Evolutionary conservation across 2,797 vertebrate genomes (phyloP), one percentile per base, ranked within the genome.

Genomic region (Leuciscus waleckii): DNA sequence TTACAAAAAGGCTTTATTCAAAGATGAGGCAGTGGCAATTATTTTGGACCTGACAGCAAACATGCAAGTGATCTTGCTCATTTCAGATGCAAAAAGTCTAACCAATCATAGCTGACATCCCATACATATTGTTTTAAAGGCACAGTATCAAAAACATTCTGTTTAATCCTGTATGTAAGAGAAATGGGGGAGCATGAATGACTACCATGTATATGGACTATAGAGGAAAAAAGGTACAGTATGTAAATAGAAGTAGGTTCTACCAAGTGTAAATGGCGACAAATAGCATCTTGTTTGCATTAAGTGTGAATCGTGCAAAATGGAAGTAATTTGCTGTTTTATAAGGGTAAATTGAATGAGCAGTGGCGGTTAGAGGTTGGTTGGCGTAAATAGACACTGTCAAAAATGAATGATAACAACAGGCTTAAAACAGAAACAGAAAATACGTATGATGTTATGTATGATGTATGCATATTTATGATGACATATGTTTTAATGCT

Each of bases 401-500:
- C 75, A 39, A 41, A 78, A 61, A 78, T 26, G 26, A 78, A 41
- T 58, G 74, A 58, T 58, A 61, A 61, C 21, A 77, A 29, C 16
- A 32, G 17, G 46, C 46, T 56, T 61, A 81, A 39, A 81, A 32
- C 13, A 16, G 14, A 65, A 49, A 35, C 29, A 37, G 5, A 67
- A 46, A 37, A 51, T 46, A 46, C 1, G 21, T 65, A 63, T 32
- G 8, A 65, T 67, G 39, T 67, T 21, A 56, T 23, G 19, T n/a
- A n/a, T 58, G 56, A 58, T 58, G 10, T 23, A 23, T 58, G 3
- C 23, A 58, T n/a, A 5, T 58, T 9, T 43, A 29, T 63, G 7
- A 63, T 67, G n/a, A 10, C 54, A 56, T 56, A 23, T 58, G 5
- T 61, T 61, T 79, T 32, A 83, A 81, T 83, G 46, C 86, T 82